Conservation (phyloP, 2,797 vertebrate species). For the Hipposideros larvatus region DNA sequence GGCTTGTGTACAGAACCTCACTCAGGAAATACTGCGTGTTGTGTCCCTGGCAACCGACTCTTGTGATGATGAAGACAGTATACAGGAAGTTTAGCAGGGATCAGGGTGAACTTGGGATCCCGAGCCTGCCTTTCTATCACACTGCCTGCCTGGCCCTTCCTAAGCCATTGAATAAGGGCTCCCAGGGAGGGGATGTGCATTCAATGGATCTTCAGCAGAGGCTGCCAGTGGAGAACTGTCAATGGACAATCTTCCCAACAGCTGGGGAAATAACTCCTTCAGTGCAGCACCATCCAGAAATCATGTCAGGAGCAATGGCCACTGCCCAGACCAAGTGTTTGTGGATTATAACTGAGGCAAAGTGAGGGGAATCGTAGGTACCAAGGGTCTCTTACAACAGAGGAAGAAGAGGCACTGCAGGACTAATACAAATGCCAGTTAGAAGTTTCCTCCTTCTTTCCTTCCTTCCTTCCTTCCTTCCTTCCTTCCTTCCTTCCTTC, state of each 20-base stretch:
- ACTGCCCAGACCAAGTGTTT: not conserved
- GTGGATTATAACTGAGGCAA: not conserved
- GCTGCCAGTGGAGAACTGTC: not conserved
- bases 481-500: too few species aligned
- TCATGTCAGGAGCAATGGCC: not conserved
- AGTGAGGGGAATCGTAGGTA: not conserved
- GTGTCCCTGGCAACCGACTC: not conserved
- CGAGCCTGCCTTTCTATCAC: not conserved
- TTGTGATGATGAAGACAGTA: not conserved
- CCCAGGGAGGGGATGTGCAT: not conserved
- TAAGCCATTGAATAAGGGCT: not conserved
- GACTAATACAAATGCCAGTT: not conserved
- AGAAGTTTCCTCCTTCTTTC: too few species aligned
- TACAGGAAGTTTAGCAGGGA: not conserved
- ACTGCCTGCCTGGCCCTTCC: not conserved
- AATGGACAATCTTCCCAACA: not conserved
- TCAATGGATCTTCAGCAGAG: not conserved
- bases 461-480: too few species aligned
- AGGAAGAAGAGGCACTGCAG: too few species aligned
- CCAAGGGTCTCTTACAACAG: not conserved
- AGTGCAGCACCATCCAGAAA: not conserved
- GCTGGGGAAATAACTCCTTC: not conserved
- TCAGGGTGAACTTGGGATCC: not conserved
- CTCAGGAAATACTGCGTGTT: not conserved
- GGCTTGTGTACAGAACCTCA: not conserved